phyloP scores from a whole-genome alignment of 2,888 invertebrate species.

The Microplitis deprimator region DNA sequence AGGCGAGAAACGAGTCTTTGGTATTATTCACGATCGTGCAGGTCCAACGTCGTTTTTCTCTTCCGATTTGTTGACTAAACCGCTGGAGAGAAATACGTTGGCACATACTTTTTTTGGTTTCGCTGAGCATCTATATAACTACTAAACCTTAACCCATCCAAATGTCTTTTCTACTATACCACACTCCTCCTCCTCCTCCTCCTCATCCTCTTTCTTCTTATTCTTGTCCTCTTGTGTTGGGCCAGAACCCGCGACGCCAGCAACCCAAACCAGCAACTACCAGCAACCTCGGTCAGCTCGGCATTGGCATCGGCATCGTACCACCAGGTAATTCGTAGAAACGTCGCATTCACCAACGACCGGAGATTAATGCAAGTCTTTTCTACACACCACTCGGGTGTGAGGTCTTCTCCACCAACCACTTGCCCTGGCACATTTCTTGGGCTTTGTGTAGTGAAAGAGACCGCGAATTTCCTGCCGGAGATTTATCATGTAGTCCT shows the following conservation, averaged over 20 bases:
- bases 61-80: slow-evolving; percentile 14
- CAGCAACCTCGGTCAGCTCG: slow-evolving; percentile 13
- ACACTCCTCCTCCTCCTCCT: no score
- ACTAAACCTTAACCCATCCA: not conserved
- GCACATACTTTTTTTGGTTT: not conserved
- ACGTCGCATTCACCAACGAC: slow-evolving; percentile 53
- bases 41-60: slow-evolving; percentile 23
- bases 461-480: slow-evolving; percentile 27
- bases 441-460: slow-evolving; percentile 25
- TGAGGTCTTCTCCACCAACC: slow-evolving; percentile 23
- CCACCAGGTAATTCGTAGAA: slow-evolving; percentile 55
- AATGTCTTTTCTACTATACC: not conserved
- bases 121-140: not conserved
- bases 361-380: slow-evolving; percentile 58
- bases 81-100: not conserved
- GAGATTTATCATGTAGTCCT: slow-evolving; percentile 1
- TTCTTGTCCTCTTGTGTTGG: not conserved
- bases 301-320: slow-evolving; percentile 20
- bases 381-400: slow-evolving; percentile 32
- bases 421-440: slow-evolving; percentile 21
- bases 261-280: not conserved
- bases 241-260: not conserved
- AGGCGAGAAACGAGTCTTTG: slow-evolving; percentile 26
- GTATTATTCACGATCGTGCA: slow-evolving; percentile 29
- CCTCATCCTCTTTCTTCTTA: no score